phyloP scores from a whole-genome alignment of 2,113 vertebrate species.

The Ancistrus triradiatus region DNA sequence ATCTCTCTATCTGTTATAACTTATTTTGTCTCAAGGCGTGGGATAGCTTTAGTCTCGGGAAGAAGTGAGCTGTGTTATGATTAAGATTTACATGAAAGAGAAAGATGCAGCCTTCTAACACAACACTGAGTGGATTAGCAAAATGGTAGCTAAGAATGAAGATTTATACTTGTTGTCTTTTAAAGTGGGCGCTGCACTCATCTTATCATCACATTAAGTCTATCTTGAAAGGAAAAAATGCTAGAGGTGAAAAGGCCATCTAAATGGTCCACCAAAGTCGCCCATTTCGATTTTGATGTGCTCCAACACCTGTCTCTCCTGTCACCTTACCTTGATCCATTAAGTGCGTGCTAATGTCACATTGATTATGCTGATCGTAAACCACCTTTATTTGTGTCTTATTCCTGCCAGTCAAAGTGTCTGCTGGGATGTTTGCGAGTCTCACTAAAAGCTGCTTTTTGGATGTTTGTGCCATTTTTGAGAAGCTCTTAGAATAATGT shows the following conservation, averaged over 20 bases:
- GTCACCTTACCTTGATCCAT: conserved; percentile 45
- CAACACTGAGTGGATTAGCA: conserved; percentile 35
- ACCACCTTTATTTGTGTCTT: conserved; percentile 64
- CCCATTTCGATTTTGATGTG: conserved; percentile 47
- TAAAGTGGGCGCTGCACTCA: conserved; percentile 60
- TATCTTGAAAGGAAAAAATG: conserved; percentile 53
- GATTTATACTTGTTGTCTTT: conserved; percentile 57
- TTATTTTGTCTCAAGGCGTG: conserved; percentile 41
- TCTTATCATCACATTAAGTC: conserved; percentile 51
- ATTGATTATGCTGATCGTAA: conserved; percentile 76
- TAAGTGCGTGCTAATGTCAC: conserved; percentile 70
- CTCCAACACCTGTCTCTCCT: conserved; percentile 29
- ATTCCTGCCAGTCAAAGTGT: conserved; percentile 63
- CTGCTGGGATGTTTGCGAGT: conserved; percentile 56
- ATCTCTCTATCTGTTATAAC: conserved; percentile 41
- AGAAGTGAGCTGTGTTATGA: conserved; percentile 43
- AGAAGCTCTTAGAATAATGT: conserved; percentile 44
- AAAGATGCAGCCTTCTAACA: conserved; percentile 43
- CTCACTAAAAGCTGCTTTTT: conserved; percentile 71
- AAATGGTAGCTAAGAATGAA: conserved; percentile 45
- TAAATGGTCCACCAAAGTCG: too few species aligned
- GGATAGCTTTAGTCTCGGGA: conserved; percentile 56
- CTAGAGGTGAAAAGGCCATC: conserved; percentile 35
- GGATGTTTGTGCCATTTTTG: conserved; percentile 59
- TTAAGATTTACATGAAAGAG: conserved; percentile 44